phyloP scores from a whole-genome alignment of 2,113 vertebrate genomes.

The Menidia beryllina region DNA sequence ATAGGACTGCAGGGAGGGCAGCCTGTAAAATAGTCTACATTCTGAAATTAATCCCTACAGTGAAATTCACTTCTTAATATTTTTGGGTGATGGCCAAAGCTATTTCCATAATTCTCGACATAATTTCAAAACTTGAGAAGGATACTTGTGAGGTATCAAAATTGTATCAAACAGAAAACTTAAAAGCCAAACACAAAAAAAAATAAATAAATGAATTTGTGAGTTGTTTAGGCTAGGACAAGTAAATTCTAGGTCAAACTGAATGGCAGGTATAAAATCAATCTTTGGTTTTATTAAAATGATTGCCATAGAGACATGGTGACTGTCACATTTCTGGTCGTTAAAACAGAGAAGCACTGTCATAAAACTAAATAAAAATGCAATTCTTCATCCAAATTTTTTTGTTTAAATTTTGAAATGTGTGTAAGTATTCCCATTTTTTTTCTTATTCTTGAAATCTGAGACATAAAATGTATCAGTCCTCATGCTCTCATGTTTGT shows the following conservation, averaged over 20 bases:
- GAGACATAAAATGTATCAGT: too few species aligned
- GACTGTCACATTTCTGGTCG: neutral
- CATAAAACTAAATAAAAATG: too few species aligned
- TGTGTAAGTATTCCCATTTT: too few species aligned
- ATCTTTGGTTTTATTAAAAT: too few species aligned
- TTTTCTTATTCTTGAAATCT: too few species aligned
- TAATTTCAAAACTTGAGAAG: constrained; percentile 6
- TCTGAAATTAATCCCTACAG: constrained; percentile 57
- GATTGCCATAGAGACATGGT: neutral
- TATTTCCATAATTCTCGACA: constrained; percentile 23
- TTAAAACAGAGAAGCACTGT: neutral
- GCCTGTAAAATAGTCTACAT: constrained; percentile 45
- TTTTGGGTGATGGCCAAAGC: constrained; percentile 38
- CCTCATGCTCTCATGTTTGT: too few species aligned
- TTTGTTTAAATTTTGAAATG: too few species aligned
- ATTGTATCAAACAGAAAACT: neutral
- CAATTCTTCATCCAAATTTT: too few species aligned
- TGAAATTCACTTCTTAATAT: constrained; percentile 29
- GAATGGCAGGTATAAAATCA: too few species aligned
- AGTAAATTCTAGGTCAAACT: too few species aligned
- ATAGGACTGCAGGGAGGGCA: constrained; percentile 35
- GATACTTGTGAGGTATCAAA: neutral
- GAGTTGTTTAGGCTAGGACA: too few species aligned
- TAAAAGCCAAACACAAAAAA: neutral
- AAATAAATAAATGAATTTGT: too few species aligned